These are phyloP conservation scores for Fundulus diaphanus DNA, from an alignment of 2,797 vertebrate species.

Conservation along the genomic window DNA sequence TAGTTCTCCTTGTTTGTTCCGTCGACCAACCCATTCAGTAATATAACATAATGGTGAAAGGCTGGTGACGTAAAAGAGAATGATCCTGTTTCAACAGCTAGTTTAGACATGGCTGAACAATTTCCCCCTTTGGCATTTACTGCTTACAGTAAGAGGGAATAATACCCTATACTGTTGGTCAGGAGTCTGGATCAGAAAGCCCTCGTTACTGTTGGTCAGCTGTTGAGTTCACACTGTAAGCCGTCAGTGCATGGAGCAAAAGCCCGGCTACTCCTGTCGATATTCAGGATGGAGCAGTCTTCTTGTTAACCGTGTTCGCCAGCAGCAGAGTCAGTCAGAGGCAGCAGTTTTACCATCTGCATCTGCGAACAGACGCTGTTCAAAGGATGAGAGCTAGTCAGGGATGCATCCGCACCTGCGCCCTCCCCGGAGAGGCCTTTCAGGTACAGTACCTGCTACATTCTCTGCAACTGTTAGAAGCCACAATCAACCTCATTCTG, in stretches of 20 bases:
- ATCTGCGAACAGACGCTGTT: conserved; percentile 73
- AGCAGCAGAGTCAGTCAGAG: conserved; percentile 77
- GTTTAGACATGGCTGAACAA: neutral
- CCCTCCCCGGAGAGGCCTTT: conserved; percentile 85
- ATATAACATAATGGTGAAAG: neutral
- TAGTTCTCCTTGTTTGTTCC: neutral
- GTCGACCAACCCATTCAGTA: neutral
- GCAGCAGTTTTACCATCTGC: conserved; percentile 46
- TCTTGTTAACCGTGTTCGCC: conserved; percentile 63
- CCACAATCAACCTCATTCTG: conserved; percentile 71
- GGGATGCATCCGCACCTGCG: conserved; percentile 86
- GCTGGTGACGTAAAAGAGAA: neutral
- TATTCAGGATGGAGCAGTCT: conserved; percentile 81
- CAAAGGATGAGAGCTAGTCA: conserved; percentile 83
- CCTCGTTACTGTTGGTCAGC: conserved; percentile 55
- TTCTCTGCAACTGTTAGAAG: conserved; percentile 41
- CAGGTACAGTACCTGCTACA: conserved; percentile 82
- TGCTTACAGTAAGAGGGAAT: conserved; percentile 39
- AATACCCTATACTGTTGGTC: conserved; percentile 47
- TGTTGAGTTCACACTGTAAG: conserved; percentile 58
- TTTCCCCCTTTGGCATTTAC: conserved; percentile 25
- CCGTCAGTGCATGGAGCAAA: conserved; percentile 52
- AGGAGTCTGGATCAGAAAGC: conserved; percentile 48
- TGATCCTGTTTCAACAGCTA: neutral
- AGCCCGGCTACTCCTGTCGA: conserved; percentile 59